phyloP scores from a whole-genome alignment of 1,140 invertebrate genomes.

The Doryteuthis pealeii region DNA sequence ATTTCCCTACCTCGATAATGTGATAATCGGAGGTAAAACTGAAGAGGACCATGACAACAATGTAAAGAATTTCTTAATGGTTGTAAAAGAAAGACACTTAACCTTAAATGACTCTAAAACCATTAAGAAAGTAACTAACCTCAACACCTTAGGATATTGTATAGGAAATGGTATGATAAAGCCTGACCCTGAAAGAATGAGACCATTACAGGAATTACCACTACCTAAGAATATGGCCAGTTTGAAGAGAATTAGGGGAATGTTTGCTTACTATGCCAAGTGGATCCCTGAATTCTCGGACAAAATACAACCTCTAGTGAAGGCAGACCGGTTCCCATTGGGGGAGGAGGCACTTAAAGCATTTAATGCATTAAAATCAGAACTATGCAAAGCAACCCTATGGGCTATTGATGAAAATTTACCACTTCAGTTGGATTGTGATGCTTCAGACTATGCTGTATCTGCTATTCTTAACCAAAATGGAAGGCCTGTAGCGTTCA shows the following conservation, averaged over 20 bases:
- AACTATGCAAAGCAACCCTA: too few relatives aligned
- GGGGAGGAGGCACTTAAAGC: too few relatives aligned
- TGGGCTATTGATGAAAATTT: too few relatives aligned
- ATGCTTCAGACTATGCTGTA: too few relatives aligned
- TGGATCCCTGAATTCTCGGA: neutral
- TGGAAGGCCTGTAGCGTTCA: too few relatives aligned
- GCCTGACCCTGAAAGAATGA: neutral
- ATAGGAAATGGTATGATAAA: neutral
- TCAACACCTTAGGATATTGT: neutral
- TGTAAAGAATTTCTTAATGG: neutral
- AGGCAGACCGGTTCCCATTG: too few relatives aligned
- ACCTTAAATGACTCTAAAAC: neutral
- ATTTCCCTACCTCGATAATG: neutral
- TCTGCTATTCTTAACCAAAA: too few relatives aligned
- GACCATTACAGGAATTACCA: neutral
- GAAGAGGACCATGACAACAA: neutral
- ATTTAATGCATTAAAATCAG: too few relatives aligned
- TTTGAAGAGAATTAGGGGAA: too few relatives aligned
- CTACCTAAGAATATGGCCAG: neutral
- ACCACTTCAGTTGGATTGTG: too few relatives aligned
- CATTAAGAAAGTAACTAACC: neutral
- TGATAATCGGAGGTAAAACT: neutral
- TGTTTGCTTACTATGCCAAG: neutral
- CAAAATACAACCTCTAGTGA: neutral
- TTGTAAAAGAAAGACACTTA: neutral